Conservation (phyloP, 2,888 invertebrate species). For the Eulithis testata region DNA sequence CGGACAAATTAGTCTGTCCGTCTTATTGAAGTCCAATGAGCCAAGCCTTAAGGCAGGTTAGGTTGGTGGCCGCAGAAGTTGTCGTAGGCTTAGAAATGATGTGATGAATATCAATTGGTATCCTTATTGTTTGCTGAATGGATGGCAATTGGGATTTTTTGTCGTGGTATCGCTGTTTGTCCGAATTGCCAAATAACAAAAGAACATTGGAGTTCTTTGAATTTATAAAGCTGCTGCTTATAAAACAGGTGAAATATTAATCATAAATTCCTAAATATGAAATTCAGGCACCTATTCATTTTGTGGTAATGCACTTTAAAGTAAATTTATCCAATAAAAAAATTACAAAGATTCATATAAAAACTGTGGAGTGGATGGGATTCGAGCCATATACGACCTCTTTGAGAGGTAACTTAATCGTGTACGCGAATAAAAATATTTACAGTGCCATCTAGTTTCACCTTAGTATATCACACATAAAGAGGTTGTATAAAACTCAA, state of each 20-base stretch:
- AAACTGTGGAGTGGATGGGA: too few relatives aligned
- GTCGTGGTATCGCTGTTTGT: constrained; percentile 5
- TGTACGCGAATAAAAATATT: too few relatives aligned
- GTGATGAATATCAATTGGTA: constrained; percentile 35
- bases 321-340: too few relatives aligned
- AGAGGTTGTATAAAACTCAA: not conserved
- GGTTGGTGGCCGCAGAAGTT: constrained; percentile 64
- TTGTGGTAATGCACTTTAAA: too few relatives aligned
- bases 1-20: constrained; percentile 56
- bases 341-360: too few relatives aligned
- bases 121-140: constrained; percentile 13
- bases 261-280: too few relatives aligned
- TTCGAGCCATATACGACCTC: too few relatives aligned
- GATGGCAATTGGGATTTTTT: constrained; percentile 1
- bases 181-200: too few relatives aligned
- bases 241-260: too few relatives aligned
- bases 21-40: constrained; percentile 70
- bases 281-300: too few relatives aligned
- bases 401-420: too few relatives aligned
- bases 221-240: not conserved
- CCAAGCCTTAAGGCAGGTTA: constrained; percentile 81
- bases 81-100: constrained; percentile 65
- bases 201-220: not conserved
- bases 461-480: not conserved
- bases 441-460: constrained; percentile 16